Evolutionary conservation across 2,888 invertebrate genomes (phyloP).

Genomic region (Zele albiditarsus): DNA sequence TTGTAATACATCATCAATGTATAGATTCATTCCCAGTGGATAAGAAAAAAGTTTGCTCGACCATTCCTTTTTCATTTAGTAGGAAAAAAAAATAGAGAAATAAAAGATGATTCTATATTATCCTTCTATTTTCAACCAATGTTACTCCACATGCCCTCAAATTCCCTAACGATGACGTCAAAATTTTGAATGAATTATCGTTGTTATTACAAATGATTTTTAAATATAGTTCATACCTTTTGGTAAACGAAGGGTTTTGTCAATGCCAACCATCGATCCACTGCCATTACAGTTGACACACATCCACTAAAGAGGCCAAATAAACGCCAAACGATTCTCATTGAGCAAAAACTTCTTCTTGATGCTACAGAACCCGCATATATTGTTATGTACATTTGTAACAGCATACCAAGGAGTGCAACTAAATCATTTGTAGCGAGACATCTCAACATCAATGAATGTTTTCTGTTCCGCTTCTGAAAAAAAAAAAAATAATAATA

Average conservation of each 20-base stretch:
- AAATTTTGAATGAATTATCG: neutral
- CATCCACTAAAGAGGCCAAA: slow-evolving; percentile 92
- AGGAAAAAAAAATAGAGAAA: no score
- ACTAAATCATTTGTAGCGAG: slow-evolving; percentile 86
- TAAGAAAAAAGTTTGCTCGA: no score
- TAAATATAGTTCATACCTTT: slow-evolving; percentile 78
- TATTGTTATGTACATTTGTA: slow-evolving; percentile 77
- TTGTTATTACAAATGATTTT: neutral
- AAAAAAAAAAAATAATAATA: slow-evolving; percentile 38
- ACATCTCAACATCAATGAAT: slow-evolving; percentile 85
- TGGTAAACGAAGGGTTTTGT: slow-evolving; percentile 91
- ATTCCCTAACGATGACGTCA: no score
- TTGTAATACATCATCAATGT: no score
- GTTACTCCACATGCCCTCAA: no score
- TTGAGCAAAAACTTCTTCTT: slow-evolving; percentile 77
- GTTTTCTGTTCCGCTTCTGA: slow-evolving; percentile 83
- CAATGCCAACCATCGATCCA: slow-evolving; percentile 89
- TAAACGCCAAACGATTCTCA: slow-evolving; percentile 83
- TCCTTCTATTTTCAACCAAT: no score
- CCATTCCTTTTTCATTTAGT: no score
- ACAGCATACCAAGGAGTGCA: slow-evolving; percentile 85
- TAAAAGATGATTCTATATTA: no score
- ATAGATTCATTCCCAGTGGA: no score
- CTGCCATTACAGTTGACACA: slow-evolving; percentile 91
- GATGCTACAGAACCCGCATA: slow-evolving; percentile 72